phyloP scores from a whole-genome alignment of 2,797 vertebrate genomes.

The Momotus momota region DNA sequence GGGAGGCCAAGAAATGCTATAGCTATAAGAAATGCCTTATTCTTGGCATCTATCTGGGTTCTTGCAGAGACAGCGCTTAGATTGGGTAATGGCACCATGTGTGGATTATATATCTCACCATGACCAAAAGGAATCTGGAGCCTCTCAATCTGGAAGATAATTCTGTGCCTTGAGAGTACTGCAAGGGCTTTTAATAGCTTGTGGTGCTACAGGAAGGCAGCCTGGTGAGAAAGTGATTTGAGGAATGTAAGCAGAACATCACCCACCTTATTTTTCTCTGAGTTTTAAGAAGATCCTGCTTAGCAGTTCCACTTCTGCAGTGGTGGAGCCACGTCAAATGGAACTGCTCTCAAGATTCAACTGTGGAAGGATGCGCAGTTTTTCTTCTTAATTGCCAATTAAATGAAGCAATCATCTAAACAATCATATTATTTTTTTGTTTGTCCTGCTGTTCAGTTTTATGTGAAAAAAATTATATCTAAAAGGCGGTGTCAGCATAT shows the following conservation, averaged over 20 bases:
- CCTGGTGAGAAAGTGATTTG: neutral
- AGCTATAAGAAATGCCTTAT: conserved; percentile 59
- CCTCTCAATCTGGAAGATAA: conserved; percentile 58
- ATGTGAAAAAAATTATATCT: neutral
- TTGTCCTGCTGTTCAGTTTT: neutral
- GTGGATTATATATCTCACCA: conserved; percentile 40
- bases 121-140: conserved; percentile 51
- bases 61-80: conserved; percentile 18
- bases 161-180: conserved; percentile 28
- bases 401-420: neutral
- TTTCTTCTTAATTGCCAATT: neutral
- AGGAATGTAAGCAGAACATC: conserved; percentile 30
- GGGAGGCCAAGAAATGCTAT: neutral
- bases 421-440: neutral
- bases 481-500: neutral
- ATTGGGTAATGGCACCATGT: conserved; percentile 37
- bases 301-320: neutral
- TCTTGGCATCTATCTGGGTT: conserved; percentile 61
- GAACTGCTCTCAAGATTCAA: neutral
- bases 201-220: conserved; percentile 9
- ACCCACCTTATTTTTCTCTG: conserved; percentile 35
- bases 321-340: neutral
- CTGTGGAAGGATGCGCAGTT: neutral
- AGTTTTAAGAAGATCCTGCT: conserved; percentile 11
- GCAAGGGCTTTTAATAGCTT: conserved; percentile 46